phyloP scores from a whole-genome alignment of 2,888 invertebrate genomes.

The Polymixis lichenea region DNA sequence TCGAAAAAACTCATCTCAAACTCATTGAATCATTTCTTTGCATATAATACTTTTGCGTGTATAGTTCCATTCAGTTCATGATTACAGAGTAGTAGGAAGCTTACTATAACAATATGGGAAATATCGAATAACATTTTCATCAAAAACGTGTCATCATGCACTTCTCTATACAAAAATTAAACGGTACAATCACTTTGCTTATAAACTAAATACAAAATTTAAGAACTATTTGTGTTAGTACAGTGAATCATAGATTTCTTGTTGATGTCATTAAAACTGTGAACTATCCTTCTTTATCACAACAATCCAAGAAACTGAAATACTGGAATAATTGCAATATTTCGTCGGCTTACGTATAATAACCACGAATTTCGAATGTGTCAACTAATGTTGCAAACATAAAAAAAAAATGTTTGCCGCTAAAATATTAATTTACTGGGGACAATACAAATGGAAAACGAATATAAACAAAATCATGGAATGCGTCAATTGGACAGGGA shows the following conservation, averaged over 20 bases:
- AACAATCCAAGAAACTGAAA: slow-evolving; percentile 26
- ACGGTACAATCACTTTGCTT: slow-evolving; percentile 63
- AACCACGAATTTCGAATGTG: not conserved
- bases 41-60: not conserved
- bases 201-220: slow-evolving; percentile 63
- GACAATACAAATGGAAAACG: slow-evolving; percentile 59
- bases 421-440: slow-evolving; percentile 23
- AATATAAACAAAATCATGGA: slow-evolving; percentile 68
- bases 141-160: slow-evolving; percentile 31
- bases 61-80: not conserved
- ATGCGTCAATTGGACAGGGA: slow-evolving; percentile 74
- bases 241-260: slow-evolving; percentile 38
- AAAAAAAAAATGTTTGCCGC: slow-evolving; percentile 13
- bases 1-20: too few relatives aligned
- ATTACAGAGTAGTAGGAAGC: not conserved
- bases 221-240: slow-evolving; percentile 61
- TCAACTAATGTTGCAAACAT: slow-evolving; percentile 27
- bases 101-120: not conserved
- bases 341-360: slow-evolving; percentile 17
- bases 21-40: not conserved
- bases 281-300: slow-evolving; percentile 19
- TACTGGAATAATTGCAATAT: slow-evolving; percentile 17
- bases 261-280: slow-evolving; percentile 45
- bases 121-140: slow-evolving; percentile 28
- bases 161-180: slow-evolving; percentile 55